A percentile compares a stretch with the other conserved stretches of the same genome.
These are phyloP conservation scores for Ceratotherium simum DNA, from an alignment of 2,113 vertebrate genomes.

Conservation along the genomic window DNA sequence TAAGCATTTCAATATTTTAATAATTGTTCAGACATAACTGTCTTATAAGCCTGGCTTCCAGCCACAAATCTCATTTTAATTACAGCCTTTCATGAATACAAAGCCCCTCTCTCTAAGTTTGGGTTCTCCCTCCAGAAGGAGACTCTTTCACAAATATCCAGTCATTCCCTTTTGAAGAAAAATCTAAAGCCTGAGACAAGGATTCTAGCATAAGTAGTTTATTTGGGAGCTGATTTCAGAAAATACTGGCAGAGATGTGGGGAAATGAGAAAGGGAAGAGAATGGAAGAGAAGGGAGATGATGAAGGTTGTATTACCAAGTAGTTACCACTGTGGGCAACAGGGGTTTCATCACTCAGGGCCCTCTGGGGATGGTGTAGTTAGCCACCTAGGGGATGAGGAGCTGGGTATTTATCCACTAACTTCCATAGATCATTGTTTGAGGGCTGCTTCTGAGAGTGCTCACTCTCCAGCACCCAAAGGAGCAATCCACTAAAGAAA, in stretches of 20 bases:
- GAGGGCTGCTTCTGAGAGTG: background rate
- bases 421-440: rapidly evolving
- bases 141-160: background rate
- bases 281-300: background rate
- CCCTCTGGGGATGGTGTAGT: rapidly evolving
- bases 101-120: background rate
- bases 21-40: background rate
- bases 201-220: background rate
- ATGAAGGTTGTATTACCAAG: rapidly evolving
- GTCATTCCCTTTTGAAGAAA: background rate
- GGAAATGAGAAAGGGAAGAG: background rate
- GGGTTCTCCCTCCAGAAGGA: background rate
- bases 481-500: background rate
- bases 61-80: background rate
- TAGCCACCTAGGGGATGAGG: background rate
- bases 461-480: background rate
- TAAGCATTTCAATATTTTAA: background rate
- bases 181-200: background rate
- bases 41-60: background rate
- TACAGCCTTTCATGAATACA: background rate
- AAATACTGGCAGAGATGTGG: background rate
- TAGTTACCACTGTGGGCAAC: background rate
- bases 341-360: background rate
- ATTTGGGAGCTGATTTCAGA: background rate
- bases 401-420: background rate